A percentile compares a stretch with the other conserved stretches of the same genome.
Evolutionary conservation across 2,888 invertebrate species (phyloP).

Genomic region (Agriopis aurantiaria): DNA sequence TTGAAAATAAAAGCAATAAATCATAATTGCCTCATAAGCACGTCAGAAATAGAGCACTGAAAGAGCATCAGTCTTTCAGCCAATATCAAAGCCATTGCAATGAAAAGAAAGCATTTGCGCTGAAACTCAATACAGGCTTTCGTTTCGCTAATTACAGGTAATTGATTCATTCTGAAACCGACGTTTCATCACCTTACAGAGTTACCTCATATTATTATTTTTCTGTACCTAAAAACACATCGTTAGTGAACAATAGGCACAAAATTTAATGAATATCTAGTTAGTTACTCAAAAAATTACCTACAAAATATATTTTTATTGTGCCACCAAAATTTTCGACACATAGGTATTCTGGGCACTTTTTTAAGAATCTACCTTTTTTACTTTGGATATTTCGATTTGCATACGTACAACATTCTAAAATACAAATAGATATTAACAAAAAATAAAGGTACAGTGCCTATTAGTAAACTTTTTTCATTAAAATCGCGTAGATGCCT

Average conservation of each 20-base stretch:
- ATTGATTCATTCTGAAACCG: constrained; percentile 69
- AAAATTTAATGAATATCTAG: not conserved
- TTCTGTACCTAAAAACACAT: not conserved
- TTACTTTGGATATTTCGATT: too few relatives aligned
- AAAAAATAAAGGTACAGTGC: too few relatives aligned
- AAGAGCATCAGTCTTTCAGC: constrained; percentile 1
- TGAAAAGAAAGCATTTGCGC: constrained; percentile 49
- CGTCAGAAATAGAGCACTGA: not conserved
- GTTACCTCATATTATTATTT: not conserved
- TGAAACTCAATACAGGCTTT: constrained; percentile 52
- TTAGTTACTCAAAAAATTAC: too few relatives aligned
- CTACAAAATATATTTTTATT: too few relatives aligned
- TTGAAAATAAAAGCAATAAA: not conserved
- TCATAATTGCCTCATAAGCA: constrained; percentile 1
- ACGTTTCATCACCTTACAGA: constrained; percentile 31
- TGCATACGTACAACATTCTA: too few relatives aligned
- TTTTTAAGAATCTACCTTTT: too few relatives aligned
- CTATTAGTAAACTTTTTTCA: too few relatives aligned
- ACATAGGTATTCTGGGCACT: too few relatives aligned
- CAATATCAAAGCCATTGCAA: constrained; percentile 12
- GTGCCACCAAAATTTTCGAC: too few relatives aligned
- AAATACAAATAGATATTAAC: too few relatives aligned
- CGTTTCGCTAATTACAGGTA: constrained; percentile 55
- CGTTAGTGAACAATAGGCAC: not conserved
- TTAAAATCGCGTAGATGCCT: too few relatives aligned